Evolutionary conservation across 2,888 invertebrate species (phyloP), one percentile per base, ranked within the genome.

Genomic region (Resseliella maxima): DNA sequence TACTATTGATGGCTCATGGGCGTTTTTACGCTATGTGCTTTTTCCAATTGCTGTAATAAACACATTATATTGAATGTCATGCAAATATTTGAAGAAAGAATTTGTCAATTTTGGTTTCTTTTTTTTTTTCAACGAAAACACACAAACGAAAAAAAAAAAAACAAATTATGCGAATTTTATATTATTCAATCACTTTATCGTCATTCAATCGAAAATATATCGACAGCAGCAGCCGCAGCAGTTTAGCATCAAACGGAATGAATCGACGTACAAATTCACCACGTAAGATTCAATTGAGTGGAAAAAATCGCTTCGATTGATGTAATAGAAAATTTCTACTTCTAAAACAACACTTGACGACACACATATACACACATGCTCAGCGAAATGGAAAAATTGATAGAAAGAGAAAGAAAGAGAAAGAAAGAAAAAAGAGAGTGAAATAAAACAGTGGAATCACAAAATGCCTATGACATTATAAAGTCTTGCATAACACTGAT

Each of bases 171-270:
- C 12, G 31, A 72, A 72, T 31, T 2, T 72, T 27, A 8, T 6
- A 35, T 72, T 72, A 72, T 72, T 72, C 72, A 72, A 72, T 35
- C 72, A 72, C 12, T 72, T 72, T 72, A 59, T 59, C 24, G n/a
- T n/a, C 5, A 3, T 21, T 21, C 2, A 12, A 50, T 50, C 50
- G 50, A n/a, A n/a, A n/a, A n/a, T n/a, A n/a, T n/a, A n/a, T 41
- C 41, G 41, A 8, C 12, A 41, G 6, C 41, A 41, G 41, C 2
- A 59, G n/a, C 59, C 24, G 5, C 27, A 24, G n/a, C n/a, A n/a
- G n/a, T n/a, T n/a, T n/a, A n/a, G 59, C 1, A n/a, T 59, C 27
- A 24, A 24, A 59, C 12, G 12, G 72, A 31, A 35, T n/a, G 72
- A 0, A 21, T n/a, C 59, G 3, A 27, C 27, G 50, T 59, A 24